Percentiles rank a stretch among this genome's conserved stretches.
Conservation (phyloP, 2,888 invertebrate species). For the Dusona sp. region DNA sequence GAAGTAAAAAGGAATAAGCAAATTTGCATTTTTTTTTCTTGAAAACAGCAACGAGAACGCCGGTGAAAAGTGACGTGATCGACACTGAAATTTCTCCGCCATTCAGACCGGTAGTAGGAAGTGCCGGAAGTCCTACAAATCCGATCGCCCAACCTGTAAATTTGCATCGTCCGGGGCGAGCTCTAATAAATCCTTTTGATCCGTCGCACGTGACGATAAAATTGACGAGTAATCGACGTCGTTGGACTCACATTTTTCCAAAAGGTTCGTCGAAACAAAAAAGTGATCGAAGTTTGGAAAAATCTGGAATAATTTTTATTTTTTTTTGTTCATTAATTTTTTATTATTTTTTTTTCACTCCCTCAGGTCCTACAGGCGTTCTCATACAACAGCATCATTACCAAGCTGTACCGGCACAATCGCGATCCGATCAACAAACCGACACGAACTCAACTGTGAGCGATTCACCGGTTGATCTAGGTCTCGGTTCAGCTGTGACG, state of each 20-base stretch:
- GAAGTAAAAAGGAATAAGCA: neutral
- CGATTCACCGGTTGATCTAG: constrained; percentile 79
- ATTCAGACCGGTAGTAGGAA: constrained; percentile 86
- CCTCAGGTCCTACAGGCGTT: constrained; percentile 93
- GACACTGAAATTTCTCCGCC: constrained; percentile 86
- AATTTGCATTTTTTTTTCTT: constrained; percentile 22
- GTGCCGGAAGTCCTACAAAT: constrained; percentile 86
- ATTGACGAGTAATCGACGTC: constrained; percentile 95
- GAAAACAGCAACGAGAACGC: constrained; percentile 74
- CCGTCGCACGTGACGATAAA: constrained; percentile 99
- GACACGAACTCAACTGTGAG: constrained; percentile 81
- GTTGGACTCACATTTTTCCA: constrained; percentile 99
- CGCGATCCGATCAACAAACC: constrained; percentile 81
- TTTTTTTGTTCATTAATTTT: no score
- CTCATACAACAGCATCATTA: constrained; percentile 97
- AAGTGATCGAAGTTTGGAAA: neutral
- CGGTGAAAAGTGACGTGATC: constrained; percentile 80
- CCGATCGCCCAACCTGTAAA: constrained; percentile 77
- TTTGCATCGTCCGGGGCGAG: constrained; percentile 90
- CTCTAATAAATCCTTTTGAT: constrained; percentile 98
- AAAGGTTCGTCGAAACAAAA: constrained; percentile 86
- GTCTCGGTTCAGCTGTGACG: constrained; percentile 55
- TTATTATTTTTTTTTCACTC: neutral
- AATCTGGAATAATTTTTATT: neutral
- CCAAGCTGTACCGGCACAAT: constrained; percentile 91